A percentile compares a stretch with the other conserved stretches of the same genome.
These are phyloP conservation scores for Diaperis boleti DNA, from an alignment of 2,888 invertebrate genomes.

Conservation along the genomic window DNA sequence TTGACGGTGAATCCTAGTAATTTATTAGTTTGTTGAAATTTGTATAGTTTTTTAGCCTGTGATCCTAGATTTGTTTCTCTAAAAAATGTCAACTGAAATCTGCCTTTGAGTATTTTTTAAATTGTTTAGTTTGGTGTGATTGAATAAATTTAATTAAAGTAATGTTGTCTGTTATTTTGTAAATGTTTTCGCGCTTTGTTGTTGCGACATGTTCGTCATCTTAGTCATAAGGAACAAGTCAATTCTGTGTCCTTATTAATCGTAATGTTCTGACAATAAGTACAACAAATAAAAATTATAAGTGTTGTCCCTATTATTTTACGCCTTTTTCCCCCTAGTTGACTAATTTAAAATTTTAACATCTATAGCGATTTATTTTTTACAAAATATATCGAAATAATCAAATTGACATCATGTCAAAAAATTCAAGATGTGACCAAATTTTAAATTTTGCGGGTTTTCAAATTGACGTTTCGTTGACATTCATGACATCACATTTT, in stretches of 20 bases:
- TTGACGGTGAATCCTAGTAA: constrained; percentile 33
- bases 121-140: constrained; percentile 54
- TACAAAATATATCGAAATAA: too few relatives aligned
- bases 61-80: constrained; percentile 29
- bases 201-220: constrained; percentile 22
- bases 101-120: constrained; percentile 47
- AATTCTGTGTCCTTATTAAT: constrained; percentile 52
- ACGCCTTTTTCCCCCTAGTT: background rate
- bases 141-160: constrained; percentile 52
- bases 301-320: constrained; percentile 43
- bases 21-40: constrained; percentile 39
- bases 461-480: too few relatives aligned
- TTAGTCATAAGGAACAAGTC: constrained; percentile 25
- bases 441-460: too few relatives aligned
- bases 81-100: constrained; percentile 18
- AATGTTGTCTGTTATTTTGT: constrained; percentile 47
- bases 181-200: constrained; percentile 30
- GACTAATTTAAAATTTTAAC: background rate
- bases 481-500: too few relatives aligned
- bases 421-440: too few relatives aligned
- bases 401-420: too few relatives aligned
- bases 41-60: constrained; percentile 39
- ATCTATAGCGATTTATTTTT: background rate
- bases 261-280: constrained; percentile 58
- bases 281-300: constrained; percentile 54